Base-by-base conservation (phyloP, 2,113 vertebrate species). In the Vidua macroura region DNA sequence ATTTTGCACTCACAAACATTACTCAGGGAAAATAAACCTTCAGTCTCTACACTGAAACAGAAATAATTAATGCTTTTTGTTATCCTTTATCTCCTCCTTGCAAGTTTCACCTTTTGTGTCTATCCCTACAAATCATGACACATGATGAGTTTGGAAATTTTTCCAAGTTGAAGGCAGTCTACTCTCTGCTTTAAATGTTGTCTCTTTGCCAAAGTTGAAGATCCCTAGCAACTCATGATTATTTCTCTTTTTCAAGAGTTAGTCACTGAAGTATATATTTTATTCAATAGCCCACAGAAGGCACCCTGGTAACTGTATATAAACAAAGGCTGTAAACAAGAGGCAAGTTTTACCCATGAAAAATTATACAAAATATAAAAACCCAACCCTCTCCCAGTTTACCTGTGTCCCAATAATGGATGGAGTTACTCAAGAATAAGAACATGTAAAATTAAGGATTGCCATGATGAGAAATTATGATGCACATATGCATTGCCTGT, bases 271-370 rank as follows among this genome's bases (percentile, higher is more conserved):
- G 30, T 37, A 9, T 15, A 11, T 60, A 39, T 53, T 77, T 87
- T 53, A 35, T 77, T 83, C 84, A 70, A 35, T 14, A 64, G 44
- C 53, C n/a, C n/a, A 24, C 10, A 69, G 41, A 35, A 91, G 30
- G 63, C 69, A 95, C 30, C 17, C 24, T 88, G 23, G 63, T 70
- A 86, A 70, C 59, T 43, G 18, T 35, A 7, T 66, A 43, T 76
- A 95, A 95, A 82, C 33, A 91, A 73, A 31, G 10, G 17, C n/a
- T 76, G 16, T 91, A 90, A 91, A 92, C 25, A 86, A 82, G 21
- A 64, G 33, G 28, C 5, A 5, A 68, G 25, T 49, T 78, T 73
- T 73, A 77, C 24, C 30, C 9, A 15, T 62, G 16, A 28, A 53
- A 51, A 83, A 43, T 69, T 15, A 66, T 5, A 80, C 23, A 66